phyloP scores from a whole-genome alignment of 2,888 invertebrate genomes.

The Scaptomyza reducta region DNA sequence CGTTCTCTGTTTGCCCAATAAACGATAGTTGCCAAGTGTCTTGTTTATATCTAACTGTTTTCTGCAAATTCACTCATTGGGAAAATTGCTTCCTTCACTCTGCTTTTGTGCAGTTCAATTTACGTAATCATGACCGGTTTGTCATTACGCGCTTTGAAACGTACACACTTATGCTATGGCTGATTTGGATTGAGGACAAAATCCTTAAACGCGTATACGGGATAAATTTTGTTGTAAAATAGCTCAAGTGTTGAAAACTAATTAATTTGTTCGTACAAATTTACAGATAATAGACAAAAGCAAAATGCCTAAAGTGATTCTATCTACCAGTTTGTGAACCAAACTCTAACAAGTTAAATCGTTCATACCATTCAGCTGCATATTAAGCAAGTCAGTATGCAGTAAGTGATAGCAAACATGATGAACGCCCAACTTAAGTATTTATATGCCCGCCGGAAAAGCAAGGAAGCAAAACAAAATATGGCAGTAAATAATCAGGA shows the following conservation, averaged over 20 bases:
- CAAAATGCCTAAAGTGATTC: neutral
- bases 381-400: constrained; percentile 6
- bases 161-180: constrained; percentile 24
- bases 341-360: neutral
- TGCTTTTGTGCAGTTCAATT: constrained; percentile 35
- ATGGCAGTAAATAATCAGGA: too few species aligned
- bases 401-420: neutral
- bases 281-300: neutral
- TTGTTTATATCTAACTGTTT: constrained; percentile 40
- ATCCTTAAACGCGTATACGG: constrained; percentile 9
- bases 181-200: constrained; percentile 38
- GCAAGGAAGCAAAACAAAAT: too few species aligned
- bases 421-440: neutral
- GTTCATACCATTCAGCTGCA: neutral
- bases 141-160: constrained; percentile 18
- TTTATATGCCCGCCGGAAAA: too few species aligned
- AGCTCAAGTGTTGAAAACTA: constrained; percentile 59
- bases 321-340: neutral
- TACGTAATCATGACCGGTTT: constrained; percentile 32
- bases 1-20: constrained; percentile 12
- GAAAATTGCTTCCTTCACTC: constrained; percentile 67
- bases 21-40: constrained; percentile 4
- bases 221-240: constrained; percentile 48
- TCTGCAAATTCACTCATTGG: constrained; percentile 60
- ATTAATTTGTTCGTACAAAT: constrained; percentile 47